phyloP scores from a whole-genome alignment of 2,113 vertebrate species.

The Loxodonta africana region DNA sequence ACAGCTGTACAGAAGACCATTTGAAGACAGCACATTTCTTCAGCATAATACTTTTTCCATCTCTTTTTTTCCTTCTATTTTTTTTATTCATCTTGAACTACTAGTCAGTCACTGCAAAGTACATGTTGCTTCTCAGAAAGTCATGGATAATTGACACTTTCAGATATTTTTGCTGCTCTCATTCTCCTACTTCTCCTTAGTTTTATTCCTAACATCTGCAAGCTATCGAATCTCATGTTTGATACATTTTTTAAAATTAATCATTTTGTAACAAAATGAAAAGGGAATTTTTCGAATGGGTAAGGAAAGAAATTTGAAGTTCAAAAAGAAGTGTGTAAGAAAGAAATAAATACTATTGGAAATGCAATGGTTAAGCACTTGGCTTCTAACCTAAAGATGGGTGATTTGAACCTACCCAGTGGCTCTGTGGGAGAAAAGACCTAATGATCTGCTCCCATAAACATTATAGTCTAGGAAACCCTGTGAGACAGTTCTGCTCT shows the following conservation, averaged over 20 bases:
- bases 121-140: not conserved
- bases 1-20: not conserved
- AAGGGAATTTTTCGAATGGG: not conserved
- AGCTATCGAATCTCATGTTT: not conserved
- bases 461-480: not conserved
- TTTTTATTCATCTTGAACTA: not conserved
- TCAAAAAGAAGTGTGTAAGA: not conserved
- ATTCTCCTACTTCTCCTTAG: not conserved
- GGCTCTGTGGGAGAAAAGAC: not conserved
- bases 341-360: not conserved
- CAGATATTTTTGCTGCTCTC: slow-evolving; percentile 13
- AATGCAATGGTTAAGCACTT: too few species aligned
- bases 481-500: not conserved
- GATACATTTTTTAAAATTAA: slow-evolving; percentile 19
- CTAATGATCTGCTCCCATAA: not conserved
- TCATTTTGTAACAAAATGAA: not conserved
- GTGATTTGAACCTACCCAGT: not conserved
- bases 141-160: not conserved
- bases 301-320: slow-evolving; percentile 26
- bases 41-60: not conserved
- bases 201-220: slow-evolving; percentile 22
- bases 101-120: not conserved
- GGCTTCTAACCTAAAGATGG: not conserved
- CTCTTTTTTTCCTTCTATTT: not conserved
- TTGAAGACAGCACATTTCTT: not conserved